Conservation (phyloP, 2,888 invertebrate genomes). For the Lasioglossum zephyrum region DNA sequence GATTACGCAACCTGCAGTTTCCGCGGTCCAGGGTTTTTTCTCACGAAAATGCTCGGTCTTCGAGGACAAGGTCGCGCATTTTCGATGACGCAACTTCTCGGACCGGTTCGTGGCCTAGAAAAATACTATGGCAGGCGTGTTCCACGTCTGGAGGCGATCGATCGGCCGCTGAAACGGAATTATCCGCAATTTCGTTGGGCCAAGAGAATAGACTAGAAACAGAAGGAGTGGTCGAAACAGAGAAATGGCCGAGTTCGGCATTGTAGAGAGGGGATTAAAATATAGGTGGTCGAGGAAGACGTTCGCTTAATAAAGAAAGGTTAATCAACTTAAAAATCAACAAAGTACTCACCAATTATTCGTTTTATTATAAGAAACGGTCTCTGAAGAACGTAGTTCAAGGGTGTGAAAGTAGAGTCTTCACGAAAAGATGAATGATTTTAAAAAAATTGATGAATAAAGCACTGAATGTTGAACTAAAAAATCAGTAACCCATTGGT, state of each 20-base stretch:
- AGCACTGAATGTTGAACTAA: background rate
- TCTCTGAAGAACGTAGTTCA: background rate
- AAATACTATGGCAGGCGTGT: constrained; percentile 26
- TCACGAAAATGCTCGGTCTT: constrained; percentile 6
- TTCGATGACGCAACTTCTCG: constrained; percentile 12
- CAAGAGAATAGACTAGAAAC: background rate
- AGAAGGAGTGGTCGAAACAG: background rate
- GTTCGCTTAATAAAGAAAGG: background rate
- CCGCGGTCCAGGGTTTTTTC: background rate
- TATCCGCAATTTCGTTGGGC: constrained; percentile 45
- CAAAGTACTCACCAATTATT: background rate
- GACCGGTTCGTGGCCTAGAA: constrained; percentile 41
- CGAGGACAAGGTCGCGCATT: constrained; percentile 25
- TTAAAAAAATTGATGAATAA: background rate
- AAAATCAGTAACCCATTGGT: background rate
- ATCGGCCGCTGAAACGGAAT: background rate
- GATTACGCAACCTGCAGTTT: constrained; percentile 21
- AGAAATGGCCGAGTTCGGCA: background rate
- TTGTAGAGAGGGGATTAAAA: background rate
- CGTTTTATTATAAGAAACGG: background rate
- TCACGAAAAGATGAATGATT: background rate
- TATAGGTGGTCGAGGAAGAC: background rate
- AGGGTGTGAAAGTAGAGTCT: background rate
- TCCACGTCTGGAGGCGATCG: constrained; percentile 33
- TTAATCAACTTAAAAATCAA: background rate